Evolutionary conservation across 2,888 invertebrate genomes (phyloP).

Genomic region (Cheilosia variabilis): DNA sequence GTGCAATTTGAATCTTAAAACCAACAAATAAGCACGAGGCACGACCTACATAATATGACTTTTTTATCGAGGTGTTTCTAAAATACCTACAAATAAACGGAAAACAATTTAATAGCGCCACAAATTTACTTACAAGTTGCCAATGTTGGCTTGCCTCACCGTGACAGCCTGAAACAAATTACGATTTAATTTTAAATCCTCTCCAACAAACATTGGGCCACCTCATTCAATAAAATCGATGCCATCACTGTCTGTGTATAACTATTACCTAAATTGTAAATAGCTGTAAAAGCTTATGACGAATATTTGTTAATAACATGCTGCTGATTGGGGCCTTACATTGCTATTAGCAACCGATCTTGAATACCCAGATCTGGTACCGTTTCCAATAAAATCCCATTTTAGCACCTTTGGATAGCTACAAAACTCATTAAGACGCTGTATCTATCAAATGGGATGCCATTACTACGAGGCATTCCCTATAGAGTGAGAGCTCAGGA

Average conservation of each 20-base stretch:
- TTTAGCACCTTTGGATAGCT: slow-evolving; percentile 9
- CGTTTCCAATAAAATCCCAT: neutral
- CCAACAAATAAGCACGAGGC: slow-evolving; percentile 86
- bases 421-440: slow-evolving; percentile 39
- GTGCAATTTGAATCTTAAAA: slow-evolving; percentile 86
- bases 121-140: too few species aligned
- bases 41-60: slow-evolving; percentile 85
- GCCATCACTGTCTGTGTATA: neutral
- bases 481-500: slow-evolving; percentile 8
- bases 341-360: slow-evolving; percentile 14
- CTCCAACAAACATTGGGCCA: neutral
- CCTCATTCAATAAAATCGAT: neutral
- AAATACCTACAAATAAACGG: too few species aligned
- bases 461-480: slow-evolving; percentile 9
- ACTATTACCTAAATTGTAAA: neutral
- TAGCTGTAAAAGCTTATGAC: neutral
- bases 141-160: too few species aligned
- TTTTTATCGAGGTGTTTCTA: slow-evolving; percentile 11
- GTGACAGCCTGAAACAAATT: too few species aligned
- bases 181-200: too few species aligned
- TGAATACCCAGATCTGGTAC: neutral
- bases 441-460: slow-evolving; percentile 19
- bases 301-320: neutral
- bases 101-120: too few species aligned
- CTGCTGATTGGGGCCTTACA: neutral